Evolutionary conservation across 2,888 invertebrate genomes (phyloP), one percentile per base, ranked within the genome.

Genomic region (Pseudococcus longispinus): DNA sequence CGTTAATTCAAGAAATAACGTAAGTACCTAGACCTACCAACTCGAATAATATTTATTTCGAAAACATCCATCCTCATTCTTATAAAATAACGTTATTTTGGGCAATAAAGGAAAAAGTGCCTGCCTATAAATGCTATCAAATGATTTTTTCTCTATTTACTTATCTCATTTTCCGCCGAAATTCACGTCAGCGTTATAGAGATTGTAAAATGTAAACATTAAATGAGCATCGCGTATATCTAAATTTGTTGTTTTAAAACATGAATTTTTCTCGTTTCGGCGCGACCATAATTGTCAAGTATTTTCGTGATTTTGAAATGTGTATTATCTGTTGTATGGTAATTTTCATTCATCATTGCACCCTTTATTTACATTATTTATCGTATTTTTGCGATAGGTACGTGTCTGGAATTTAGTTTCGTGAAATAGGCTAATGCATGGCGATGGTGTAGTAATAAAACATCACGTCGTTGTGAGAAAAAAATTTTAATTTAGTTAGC

Each of bases 1-100:
- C 90, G 93, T 95, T 89, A 94, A 95, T 90, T 94, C 93, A 88
- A 92, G 94, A 89, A 95, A 95, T 90, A 95, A 95, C 90, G 95
- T 94, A 89, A 92, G 93, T 92, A 85, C n/a, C n/a, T 18, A 20
- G 11, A 20, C 26, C 26, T 65, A 65, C 26, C 11, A n/a, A n/a
- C 15, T 46, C n/a, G 51, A 15, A 51, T n/a, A 23, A 60, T 60
- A 60, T 23, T 60, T 23, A 60, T 23, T 60, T 23, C 60, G 9
- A 23, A 8, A 60, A 51, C 51, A 51, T 51, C n/a, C 51, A 13
- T 13, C 5, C 11, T 11, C 15, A n/a, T 8, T n/a, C 6, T n/a
- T 4, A 55, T 55, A 55, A 60, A 60, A 60, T 20, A 23, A 2
- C 60, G 23, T 23, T 1, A 23, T 8, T 5, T 9, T 60, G 9